Base-by-base conservation (phyloP, 1,140 invertebrate genomes). In the Lutraria rhynchaena region DNA sequence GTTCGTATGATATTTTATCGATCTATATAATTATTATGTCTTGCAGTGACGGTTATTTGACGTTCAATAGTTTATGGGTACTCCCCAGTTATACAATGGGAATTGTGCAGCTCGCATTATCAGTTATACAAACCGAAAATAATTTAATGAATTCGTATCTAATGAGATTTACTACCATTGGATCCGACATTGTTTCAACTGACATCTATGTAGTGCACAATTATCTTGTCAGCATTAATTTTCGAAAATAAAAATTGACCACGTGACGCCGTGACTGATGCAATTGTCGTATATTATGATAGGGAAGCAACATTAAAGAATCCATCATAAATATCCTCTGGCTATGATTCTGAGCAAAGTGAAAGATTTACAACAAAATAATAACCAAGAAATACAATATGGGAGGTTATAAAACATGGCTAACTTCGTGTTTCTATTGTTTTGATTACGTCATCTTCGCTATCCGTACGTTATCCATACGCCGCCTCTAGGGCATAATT, bases 331-430 rank as follows among this genome's bases (percentile, higher is more conserved):
- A 19, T 7, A n/a, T 46, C 24, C 73, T 63, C 31, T n/a, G 55
- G 55, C 55, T 2, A 31, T 29, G 15, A 37, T 61, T 29, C 5
- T 44, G n/a, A 2, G 29, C 44, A 61, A 49, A 57, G 27, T 76
- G 73, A 76, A 76, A 63, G 73, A 60, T 76, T 76, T 76, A 76
- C 46, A 61, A 51, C 60, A n/a, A 46, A 46, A 31, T 76, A 76
- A 76, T 63, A 63, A 3, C n/a, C 24, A 46, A 33, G 13, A 60
- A 27, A 2, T 31, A n/a, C 31, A 73, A 73, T 37, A 57, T 19
- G 19, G 31, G 51, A 51, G 31, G 53, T 13, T 63, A 22, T 41
- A 73, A 71, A 73, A 73, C 70, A 73, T 73, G 22, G 51, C 11
- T 51, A 19, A 7, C 22, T 11, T 41, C 24, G 46, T 15, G 37